Percentiles rank a stretch among this genome's conserved stretches.
phyloP scores from a whole-genome alignment of 2,797 vertebrate species.

The Fratercula arctica region DNA sequence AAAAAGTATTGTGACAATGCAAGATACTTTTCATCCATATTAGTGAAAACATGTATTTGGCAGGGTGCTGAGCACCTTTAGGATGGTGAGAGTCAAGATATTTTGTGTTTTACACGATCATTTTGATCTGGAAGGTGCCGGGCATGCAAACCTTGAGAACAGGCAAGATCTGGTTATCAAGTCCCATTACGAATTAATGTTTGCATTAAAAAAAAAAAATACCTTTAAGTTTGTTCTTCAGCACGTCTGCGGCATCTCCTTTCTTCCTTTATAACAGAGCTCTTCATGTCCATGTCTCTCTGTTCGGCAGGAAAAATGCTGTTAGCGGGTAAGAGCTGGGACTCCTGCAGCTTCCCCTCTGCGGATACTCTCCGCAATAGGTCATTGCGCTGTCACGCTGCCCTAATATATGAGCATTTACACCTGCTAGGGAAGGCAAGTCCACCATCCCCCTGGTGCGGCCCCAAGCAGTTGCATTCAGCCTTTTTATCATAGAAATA shows the following conservation, averaged over 20 bases:
- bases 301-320: neutral
- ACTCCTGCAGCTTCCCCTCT: neutral
- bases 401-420: neutral
- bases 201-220: neutral
- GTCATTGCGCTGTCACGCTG: neutral
- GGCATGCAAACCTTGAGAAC: neutral
- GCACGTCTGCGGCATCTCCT: neutral
- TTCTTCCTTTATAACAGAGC: neutral
- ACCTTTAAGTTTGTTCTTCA: neutral
- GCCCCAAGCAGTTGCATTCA: slow-evolving; percentile 9
- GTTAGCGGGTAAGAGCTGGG: neutral
- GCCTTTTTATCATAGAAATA: slow-evolving; percentile 43
- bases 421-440: neutral
- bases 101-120: neutral
- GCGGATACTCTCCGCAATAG: neutral
- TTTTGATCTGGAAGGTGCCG: neutral
- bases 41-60: neutral
- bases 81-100: neutral
- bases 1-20: neutral
- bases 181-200: neutral
- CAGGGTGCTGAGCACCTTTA: neutral
- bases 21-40: neutral
- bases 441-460: neutral
- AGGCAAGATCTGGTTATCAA: neutral
- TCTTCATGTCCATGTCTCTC: neutral